A percentile compares a stretch with the other conserved stretches of the same genome.
These are phyloP conservation scores for Hyperoplus lanceolatus DNA, from an alignment of 2,797 vertebrate genomes.

Conservation along the genomic window DNA sequence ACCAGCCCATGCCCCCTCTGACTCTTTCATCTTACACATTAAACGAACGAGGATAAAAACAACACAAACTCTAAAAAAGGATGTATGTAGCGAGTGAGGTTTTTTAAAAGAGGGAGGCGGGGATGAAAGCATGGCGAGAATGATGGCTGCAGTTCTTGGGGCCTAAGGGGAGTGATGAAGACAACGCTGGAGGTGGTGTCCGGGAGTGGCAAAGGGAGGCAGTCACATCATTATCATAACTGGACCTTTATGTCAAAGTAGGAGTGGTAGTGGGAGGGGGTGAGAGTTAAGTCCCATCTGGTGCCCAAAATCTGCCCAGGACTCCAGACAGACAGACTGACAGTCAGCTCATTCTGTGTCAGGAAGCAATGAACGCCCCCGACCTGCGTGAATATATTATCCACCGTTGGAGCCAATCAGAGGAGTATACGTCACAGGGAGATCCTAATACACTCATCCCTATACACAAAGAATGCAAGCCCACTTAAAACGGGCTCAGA, in stretches of 20 bases:
- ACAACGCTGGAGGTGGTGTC: conserved; percentile 9
- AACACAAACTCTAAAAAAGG: conserved; percentile 36
- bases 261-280: conserved; percentile 51
- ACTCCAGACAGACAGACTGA: conserved; percentile 62
- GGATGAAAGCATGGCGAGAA: conserved; percentile 46
- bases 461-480: not conserved
- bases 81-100: conserved; percentile 14
- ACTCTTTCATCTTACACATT: conserved; percentile 45
- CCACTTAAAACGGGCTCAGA: not conserved
- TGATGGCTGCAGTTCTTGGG: conserved; percentile 46
- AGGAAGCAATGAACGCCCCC: conserved; percentile 33
- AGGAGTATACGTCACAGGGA: conserved; percentile 17
- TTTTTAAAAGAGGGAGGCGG: conserved; percentile 54
- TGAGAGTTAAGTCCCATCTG: conserved; percentile 77
- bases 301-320: conserved; percentile 79
- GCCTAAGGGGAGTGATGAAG: conserved; percentile 42
- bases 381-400: conserved; percentile 21
- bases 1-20: conserved; percentile 23
- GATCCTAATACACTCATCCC: conserved; percentile 3
- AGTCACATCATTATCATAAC: conserved; percentile 76
- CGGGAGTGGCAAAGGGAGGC: conserved; percentile 41
- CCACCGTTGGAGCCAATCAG: conserved; percentile 22
- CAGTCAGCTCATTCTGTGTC: conserved; percentile 32
- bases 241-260: conserved; percentile 68
- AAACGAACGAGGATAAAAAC: conserved; percentile 54